phyloP scores from a whole-genome alignment of 2,113 vertebrate genomes.

The Bujurquina vittata region DNA sequence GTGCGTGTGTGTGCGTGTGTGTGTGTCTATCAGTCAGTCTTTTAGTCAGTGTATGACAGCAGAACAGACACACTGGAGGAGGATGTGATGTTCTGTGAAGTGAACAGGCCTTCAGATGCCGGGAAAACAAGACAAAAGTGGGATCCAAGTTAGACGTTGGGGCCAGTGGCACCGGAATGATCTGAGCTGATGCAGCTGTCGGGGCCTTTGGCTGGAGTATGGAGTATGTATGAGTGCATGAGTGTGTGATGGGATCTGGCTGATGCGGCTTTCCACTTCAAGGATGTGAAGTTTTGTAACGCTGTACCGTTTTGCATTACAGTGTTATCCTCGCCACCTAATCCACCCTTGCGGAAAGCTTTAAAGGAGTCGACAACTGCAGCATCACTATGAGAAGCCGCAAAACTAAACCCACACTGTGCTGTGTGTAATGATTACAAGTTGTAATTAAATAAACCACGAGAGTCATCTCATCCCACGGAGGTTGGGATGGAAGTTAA shows the following conservation, averaged over 20 bases:
- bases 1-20: background rate
- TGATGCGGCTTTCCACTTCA: slow-evolving; percentile 19
- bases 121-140: slow-evolving; percentile 45
- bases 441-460: slow-evolving; percentile 26
- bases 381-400: background rate
- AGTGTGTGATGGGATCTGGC: slow-evolving; percentile 20
- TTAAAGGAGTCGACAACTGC: background rate
- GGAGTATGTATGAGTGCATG: slow-evolving; percentile 39
- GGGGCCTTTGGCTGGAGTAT: slow-evolving; percentile 54
- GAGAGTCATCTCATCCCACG: background rate
- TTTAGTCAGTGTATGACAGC: slow-evolving; percentile 43
- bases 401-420: background rate
- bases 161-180: slow-evolving; percentile 36
- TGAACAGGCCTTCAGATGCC: slow-evolving; percentile 33
- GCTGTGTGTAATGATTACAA: background rate
- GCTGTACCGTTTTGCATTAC: slow-evolving; percentile 19
- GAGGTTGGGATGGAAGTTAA: background rate
- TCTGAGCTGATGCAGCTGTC: slow-evolving; percentile 48
- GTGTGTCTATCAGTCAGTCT: slow-evolving; percentile 27
- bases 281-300: slow-evolving; percentile 14
- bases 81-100: slow-evolving; percentile 52
- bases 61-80: slow-evolving; percentile 53
- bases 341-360: slow-evolving; percentile 19
- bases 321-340: background rate
- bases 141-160: slow-evolving; percentile 37